A percentile compares a stretch with the other conserved stretches of the same genome.
Evolutionary conservation across 2,113 vertebrate genomes (phyloP).

Genomic region (Elephantulus edwardii): DNA sequence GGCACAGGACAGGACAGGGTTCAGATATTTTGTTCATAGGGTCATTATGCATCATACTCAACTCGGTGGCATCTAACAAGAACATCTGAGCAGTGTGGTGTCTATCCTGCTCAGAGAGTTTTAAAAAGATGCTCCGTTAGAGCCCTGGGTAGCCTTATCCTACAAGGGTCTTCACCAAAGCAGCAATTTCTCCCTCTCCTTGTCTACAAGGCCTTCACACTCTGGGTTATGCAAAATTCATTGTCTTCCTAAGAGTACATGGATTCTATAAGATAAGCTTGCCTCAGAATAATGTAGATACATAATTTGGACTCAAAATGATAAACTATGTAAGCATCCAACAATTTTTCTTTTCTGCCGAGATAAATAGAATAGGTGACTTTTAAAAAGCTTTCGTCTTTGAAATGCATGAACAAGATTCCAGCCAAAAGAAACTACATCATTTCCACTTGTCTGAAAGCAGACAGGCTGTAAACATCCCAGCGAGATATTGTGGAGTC

Average conservation of each 20-base stretch:
- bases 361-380: constrained; percentile 39
- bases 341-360: constrained; percentile 28
- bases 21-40: too few species aligned
- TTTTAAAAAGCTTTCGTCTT: constrained; percentile 39
- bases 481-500: background rate
- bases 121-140: background rate
- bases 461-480: constrained; percentile 42
- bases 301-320: constrained; percentile 14
- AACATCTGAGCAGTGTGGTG: background rate
- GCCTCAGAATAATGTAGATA: constrained; percentile 34
- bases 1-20: too few species aligned
- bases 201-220: fast-evolving
- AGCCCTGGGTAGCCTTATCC: background rate
- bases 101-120: background rate
- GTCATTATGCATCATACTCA: too few species aligned
- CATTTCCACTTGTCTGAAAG: constrained; percentile 29
- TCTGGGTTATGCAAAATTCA: background rate
- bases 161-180: background rate
- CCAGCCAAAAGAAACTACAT: background rate
- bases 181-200: fast-evolving
- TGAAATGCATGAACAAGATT: constrained; percentile 38
- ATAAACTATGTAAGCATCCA: background rate
- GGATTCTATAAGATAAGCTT: background rate
- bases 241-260: background rate
- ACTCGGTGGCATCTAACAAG: too few species aligned